These are phyloP conservation scores for Lacanobia oleracea DNA, from an alignment of 2,888 invertebrate species.

Conservation along the genomic window DNA sequence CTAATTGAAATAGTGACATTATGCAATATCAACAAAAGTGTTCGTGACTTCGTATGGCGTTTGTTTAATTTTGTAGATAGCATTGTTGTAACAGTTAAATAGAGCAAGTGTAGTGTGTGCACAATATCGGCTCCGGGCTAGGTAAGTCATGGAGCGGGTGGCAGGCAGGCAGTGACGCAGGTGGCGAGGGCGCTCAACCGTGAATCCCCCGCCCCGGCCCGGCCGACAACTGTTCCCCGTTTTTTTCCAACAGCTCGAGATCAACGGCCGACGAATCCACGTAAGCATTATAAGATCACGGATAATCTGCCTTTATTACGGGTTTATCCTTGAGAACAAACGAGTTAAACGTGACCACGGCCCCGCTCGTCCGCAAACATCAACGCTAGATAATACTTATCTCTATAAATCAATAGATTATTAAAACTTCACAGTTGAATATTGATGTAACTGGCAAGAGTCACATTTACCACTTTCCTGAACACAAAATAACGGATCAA, in stretches of 20 bases:
- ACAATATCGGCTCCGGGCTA: slow-evolving; percentile 53
- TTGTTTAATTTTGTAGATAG: slow-evolving; percentile 54
- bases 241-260: slow-evolving; percentile 82
- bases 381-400: slow-evolving; percentile 60
- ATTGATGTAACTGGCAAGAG: slow-evolving; percentile 32
- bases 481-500: slow-evolving; percentile 75
- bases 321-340: slow-evolving; percentile 67
- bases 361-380: slow-evolving; percentile 44
- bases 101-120: slow-evolving; percentile 43
- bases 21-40: slow-evolving; percentile 55
- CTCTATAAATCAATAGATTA: slow-evolving; percentile 50
- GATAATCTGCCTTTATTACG: slow-evolving; percentile 66
- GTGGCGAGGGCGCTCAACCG: slow-evolving; percentile 86
- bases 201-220: slow-evolving; percentile 83
- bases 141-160: slow-evolving; percentile 64
- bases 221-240: slow-evolving; percentile 85
- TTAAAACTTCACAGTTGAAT: slow-evolving; percentile 32
- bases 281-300: slow-evolving; percentile 67
- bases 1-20: slow-evolving; percentile 31
- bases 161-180: slow-evolving; percentile 72
- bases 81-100: slow-evolving; percentile 47
- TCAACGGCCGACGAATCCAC: slow-evolving; percentile 80
- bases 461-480: slow-evolving; percentile 13
- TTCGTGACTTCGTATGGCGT: slow-evolving; percentile 36
- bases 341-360: slow-evolving; percentile 63